A percentile compares a stretch with the other conserved stretches of the same genome.
phyloP scores from a whole-genome alignment of 2,888 invertebrate genomes.

The Pammene aurita region DNA sequence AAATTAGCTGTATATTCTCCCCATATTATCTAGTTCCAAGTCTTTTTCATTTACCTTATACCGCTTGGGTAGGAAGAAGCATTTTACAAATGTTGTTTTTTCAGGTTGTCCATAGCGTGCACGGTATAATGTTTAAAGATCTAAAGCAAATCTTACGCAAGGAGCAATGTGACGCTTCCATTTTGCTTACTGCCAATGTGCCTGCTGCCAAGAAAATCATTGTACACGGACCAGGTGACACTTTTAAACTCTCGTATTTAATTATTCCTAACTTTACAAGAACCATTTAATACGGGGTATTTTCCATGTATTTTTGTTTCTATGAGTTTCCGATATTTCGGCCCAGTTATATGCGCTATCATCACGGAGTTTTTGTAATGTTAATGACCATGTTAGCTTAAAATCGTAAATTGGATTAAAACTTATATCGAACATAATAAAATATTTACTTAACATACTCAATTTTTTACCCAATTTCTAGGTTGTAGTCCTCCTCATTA shows the following conservation, averaged over 20 bases:
- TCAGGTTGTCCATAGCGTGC: conserved; percentile 98
- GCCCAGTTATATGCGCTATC: too few species aligned
- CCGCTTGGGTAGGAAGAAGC: neutral
- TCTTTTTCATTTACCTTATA: neutral
- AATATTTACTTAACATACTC: too few species aligned
- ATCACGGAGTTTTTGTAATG: too few species aligned
- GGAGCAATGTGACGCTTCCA: conserved; percentile 99
- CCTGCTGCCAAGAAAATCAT: conserved; percentile 99
- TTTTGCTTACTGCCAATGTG: conserved; percentile 98
- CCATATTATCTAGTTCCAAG: neutral
- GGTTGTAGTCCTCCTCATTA: neutral
- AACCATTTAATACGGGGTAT: too few species aligned
- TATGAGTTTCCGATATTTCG: too few species aligned
- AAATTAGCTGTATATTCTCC: too few species aligned
- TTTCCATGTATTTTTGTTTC: too few species aligned
- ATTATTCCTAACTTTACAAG: too few species aligned
- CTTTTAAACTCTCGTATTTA: neutral
- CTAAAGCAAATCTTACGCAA: conserved; percentile 98
- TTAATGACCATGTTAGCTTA: too few species aligned
- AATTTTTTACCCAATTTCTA: neutral
- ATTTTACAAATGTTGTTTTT: conserved; percentile 41
- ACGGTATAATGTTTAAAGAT: conserved; percentile 99
- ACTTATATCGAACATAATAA: too few species aligned
- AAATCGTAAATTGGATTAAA: too few species aligned
- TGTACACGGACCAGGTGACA: conserved; percentile 91